phyloP scores from a whole-genome alignment of 2,797 vertebrate species.

The Heliangelus exortis region DNA sequence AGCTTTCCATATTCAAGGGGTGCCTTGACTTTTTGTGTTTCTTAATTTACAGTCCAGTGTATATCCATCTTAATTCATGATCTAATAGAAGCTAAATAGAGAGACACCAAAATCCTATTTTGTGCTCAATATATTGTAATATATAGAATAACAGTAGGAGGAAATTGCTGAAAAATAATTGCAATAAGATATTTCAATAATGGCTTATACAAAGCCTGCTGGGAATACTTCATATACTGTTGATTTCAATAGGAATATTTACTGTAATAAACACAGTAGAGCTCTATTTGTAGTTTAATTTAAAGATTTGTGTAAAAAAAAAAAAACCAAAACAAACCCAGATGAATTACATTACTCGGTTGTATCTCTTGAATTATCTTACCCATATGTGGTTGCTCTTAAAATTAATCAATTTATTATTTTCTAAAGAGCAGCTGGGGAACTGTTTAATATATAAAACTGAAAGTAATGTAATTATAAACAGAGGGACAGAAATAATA shows the following conservation, averaged over 20 bases:
- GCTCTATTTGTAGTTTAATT: constrained; percentile 53
- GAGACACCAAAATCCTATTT: constrained; percentile 3
- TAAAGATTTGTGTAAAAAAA: constrained; percentile 43
- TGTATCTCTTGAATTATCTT: constrained; percentile 60
- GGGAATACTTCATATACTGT: constrained; percentile 29
- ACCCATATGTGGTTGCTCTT: constrained; percentile 55
- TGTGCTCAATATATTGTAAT: not conserved
- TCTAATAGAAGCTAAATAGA: not conserved
- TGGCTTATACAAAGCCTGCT: constrained; percentile 5
- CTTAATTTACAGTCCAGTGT: not conserved
- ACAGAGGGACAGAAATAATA: constrained; percentile 26
- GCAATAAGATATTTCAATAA: constrained; percentile 33
- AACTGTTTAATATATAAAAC: constrained; percentile 45
- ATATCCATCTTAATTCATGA: constrained; percentile 4
- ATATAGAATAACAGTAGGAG: constrained; percentile 27
- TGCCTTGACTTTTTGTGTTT: not conserved
- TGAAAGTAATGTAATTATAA: constrained; percentile 64
- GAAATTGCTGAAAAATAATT: constrained; percentile 61
- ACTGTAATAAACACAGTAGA: constrained; percentile 32
- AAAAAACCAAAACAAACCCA: too few relatives aligned
- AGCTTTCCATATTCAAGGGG: not conserved
- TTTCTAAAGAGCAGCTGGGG: constrained; percentile 65
- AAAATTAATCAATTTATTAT: constrained; percentile 73
- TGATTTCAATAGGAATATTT: constrained; percentile 49
- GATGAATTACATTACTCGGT: constrained; percentile 19